Evolutionary conservation across 2,113 vertebrate species (phyloP), one percentile per base, ranked within the genome.

Genomic region (Odocoileus hemionus): DNA sequence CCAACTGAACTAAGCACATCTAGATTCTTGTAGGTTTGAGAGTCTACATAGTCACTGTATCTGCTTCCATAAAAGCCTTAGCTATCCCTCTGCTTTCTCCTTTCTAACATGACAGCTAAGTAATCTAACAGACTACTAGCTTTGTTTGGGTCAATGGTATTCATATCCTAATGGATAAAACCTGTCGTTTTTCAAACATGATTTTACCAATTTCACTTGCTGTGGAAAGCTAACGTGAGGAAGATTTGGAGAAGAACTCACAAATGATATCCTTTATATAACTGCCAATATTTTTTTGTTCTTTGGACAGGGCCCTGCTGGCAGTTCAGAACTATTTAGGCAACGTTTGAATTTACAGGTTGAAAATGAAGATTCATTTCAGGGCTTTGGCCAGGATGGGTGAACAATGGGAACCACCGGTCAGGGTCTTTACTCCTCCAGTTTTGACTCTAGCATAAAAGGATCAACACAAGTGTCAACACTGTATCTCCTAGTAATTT

Each of bases 351-450:
- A 64, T 74, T 86, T 85, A 28, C 7, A 79, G 36, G 64, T 95
- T 74, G 89, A 89, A 90, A 93, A 97, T 89, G 25, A 78, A 60
- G 39, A 54, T 87, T 91, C 13, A 70, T 91, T 84, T 96, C n/a
- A 93, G 8, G 14, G 25, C 6, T 79, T 84, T 94, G 80, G 9
- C n/a, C 1, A 43, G 39, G 15, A 78, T 12, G 78, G 25, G 33
- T 91, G 36, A 86, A 55, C 54, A 82, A 74, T 30, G 6, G 61
- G 7, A 86, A 89, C 9, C 43, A 25, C 7, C 1, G 8, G 13
- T 30, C 21, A 25, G 21, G 47, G 45, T 67, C 25, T 4, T 93
- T 15, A 57, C 23, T 86, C 12, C 43, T 95, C 7, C 15, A 82
- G 55, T 57, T 91, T 89, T 43, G 36, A 84, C 61, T 58, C 25